Percentiles rank a stretch among this genome's conserved stretches.
Conservation (phyloP, 1,140 invertebrate species). For the Reticulitermes speratus region DNA sequence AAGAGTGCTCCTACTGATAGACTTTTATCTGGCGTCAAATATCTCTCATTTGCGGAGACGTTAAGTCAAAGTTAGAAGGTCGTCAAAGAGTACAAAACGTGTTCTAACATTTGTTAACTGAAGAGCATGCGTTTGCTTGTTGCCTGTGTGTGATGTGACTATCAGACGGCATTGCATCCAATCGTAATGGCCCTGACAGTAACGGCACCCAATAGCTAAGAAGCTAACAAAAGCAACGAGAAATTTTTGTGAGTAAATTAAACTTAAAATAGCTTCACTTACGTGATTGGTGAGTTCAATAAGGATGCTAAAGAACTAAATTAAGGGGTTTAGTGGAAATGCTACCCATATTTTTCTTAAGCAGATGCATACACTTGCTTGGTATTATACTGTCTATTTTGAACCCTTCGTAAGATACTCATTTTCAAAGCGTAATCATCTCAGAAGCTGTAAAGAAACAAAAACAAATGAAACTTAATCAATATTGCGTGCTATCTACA, state of each 20-base stretch:
- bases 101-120: not conserved
- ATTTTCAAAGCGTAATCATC: constrained; percentile 13
- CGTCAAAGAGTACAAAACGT: not conserved
- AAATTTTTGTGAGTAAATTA: not conserved
- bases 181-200: not conserved
- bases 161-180: not conserved
- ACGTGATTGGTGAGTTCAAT: not conserved
- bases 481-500: not conserved
- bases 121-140: not conserved
- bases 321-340: not conserved
- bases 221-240: not conserved
- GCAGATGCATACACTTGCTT: not conserved
- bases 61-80: not conserved
- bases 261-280: not conserved
- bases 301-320: not conserved
- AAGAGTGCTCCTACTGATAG: too few species aligned
- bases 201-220: not conserved
- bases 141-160: not conserved
- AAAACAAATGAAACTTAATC: constrained; percentile 8
- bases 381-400: not conserved
- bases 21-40: not conserved
- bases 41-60: not conserved
- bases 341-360: not conserved
- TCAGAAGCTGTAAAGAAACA: not conserved
- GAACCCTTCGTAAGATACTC: not conserved